These are phyloP conservation scores for Amphimallon solstitiale DNA, from an alignment of 2,888 invertebrate species.

Conservation along the genomic window DNA sequence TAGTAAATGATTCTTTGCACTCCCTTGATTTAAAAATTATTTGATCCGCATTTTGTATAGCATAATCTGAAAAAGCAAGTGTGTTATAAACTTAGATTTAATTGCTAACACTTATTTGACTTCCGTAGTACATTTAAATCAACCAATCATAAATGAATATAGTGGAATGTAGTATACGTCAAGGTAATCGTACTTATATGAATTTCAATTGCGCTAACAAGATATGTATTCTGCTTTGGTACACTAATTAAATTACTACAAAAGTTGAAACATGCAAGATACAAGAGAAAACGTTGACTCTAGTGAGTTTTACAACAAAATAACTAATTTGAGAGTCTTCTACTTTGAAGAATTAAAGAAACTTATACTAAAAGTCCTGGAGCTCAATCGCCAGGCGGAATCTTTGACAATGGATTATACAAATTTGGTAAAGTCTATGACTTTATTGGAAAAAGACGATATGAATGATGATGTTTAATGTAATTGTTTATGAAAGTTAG, in stretches of 20 bases:
- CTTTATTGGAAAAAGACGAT: background rate
- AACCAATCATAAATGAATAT: no score
- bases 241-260: background rate
- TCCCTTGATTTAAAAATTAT: constrained; percentile 41
- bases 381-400: background rate
- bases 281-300: background rate
- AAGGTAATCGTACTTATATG: no score
- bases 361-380: background rate
- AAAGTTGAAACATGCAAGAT: background rate
- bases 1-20: constrained; percentile 45
- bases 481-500: no score
- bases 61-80: constrained; percentile 41
- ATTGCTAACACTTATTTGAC: no score
- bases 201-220: no score
- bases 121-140: no score
- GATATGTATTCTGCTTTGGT: no score
- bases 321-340: background rate
- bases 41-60: constrained; percentile 23
- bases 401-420: background rate
- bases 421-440: background rate
- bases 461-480: no score
- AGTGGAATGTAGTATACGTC: no score
- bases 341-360: background rate
- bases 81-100: background rate
- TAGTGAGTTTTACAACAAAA: background rate